Percentiles rank a stretch among this genome's conserved stretches.
phyloP scores from a whole-genome alignment of 2,797 vertebrate species.

The Typhlichthys eigenmanni region DNA sequence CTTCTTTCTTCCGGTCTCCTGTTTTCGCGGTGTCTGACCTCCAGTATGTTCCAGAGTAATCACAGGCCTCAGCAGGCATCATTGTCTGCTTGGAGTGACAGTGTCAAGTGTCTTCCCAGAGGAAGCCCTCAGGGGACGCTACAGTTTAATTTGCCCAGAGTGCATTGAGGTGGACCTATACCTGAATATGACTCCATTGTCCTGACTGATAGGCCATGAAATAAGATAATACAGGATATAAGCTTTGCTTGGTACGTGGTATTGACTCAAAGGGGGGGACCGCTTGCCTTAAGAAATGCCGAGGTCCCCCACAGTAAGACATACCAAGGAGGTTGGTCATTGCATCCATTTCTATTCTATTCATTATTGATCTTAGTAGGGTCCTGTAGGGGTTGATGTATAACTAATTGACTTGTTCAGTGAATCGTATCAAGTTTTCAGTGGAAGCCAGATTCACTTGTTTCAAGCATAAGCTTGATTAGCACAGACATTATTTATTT shows the following conservation, averaged over 20 bases:
- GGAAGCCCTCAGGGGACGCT: constrained; percentile 40
- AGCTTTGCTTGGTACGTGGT: constrained; percentile 26
- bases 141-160: constrained; percentile 49
- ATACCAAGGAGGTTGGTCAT: background rate
- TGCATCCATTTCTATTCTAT: background rate
- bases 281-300: constrained; percentile 35
- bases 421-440: no score
- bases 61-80: constrained; percentile 30
- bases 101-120: constrained; percentile 54
- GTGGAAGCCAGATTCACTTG: no score
- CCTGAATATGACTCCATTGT: constrained; percentile 29
- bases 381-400: no score
- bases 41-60: constrained; percentile 39
- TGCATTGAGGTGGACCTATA: constrained; percentile 27
- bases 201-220: constrained; percentile 20
- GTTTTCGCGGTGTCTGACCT: constrained; percentile 15
- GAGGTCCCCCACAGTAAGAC: constrained; percentile 6
- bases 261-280: constrained; percentile 35
- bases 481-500: no score
- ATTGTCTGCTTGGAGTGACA: constrained; percentile 48
- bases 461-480: no score
- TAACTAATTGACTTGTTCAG: no score
- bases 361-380: background rate
- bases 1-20: background rate
- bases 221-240: constrained; percentile 28